Conservation (phyloP, 2,888 invertebrate species). For the Koerneria pararmatus region DNA sequence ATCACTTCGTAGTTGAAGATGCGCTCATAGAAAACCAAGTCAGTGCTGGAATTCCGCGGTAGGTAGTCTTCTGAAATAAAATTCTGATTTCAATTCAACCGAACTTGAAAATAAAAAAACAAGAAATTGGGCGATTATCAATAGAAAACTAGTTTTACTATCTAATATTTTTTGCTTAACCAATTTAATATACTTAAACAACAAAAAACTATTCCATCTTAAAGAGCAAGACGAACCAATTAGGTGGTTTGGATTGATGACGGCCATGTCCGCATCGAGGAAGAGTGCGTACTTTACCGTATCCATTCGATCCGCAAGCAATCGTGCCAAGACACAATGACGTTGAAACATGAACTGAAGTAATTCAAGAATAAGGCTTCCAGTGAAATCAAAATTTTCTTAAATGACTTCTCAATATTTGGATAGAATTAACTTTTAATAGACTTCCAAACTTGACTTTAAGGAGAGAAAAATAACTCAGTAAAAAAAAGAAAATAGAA, state of each 20-base stretch:
- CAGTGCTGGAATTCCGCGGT: constrained; percentile 19
- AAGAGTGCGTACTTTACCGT: constrained; percentile 34
- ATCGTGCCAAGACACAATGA: constrained; percentile 14
- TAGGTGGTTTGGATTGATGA: constrained; percentile 39
- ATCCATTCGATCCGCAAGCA: neutral
- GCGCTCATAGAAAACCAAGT: constrained; percentile 52
- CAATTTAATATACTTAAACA: neutral
- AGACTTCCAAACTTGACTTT: no score
- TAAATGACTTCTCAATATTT: no score
- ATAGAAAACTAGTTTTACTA: no score
- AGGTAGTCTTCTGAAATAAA: constrained; percentile 19
- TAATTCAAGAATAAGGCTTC: no score
- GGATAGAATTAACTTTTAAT: no score
- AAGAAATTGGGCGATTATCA: no score
- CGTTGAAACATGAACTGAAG: constrained; percentile 24
- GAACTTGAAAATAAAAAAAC: no score
- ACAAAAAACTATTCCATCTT: neutral
- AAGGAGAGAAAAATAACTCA: no score
- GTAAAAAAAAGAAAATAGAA: no score
- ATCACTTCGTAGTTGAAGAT: constrained; percentile 56
- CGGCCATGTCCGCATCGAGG: constrained; percentile 44
- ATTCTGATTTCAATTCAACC: no score
- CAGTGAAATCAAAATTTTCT: no score
- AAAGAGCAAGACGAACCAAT: constrained; percentile 2
- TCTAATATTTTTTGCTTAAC: neutral